These are phyloP conservation scores for Mycteria americana DNA, from an alignment of 2,797 vertebrate genomes.

Conservation along the genomic window DNA sequence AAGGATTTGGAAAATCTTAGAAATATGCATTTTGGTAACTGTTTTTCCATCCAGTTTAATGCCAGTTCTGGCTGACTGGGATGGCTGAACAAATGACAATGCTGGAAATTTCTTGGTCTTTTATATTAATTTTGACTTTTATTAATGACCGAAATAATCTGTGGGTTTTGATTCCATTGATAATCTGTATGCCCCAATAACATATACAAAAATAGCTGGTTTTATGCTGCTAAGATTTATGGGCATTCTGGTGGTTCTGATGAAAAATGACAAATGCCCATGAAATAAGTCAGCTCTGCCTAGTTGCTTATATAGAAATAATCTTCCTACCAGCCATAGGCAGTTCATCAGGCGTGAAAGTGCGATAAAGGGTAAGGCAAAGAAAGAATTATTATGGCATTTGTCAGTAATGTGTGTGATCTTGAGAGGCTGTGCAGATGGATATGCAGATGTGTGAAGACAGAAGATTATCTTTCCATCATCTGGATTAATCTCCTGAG, in stretches of 20 bases:
- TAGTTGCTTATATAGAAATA: background rate
- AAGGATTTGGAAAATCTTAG: background rate
- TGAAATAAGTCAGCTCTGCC: constrained; percentile 9
- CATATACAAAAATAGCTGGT: background rate
- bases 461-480: constrained; percentile 70
- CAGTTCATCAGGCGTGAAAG: constrained; percentile 53
- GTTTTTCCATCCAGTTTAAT: background rate
- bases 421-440: constrained; percentile 76
- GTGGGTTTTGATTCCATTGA: background rate
- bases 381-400: constrained; percentile 63
- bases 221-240: background rate
- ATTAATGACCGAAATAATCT: background rate
- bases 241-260: background rate
- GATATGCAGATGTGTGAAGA: constrained; percentile 80
- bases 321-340: background rate
- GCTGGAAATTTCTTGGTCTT: background rate
- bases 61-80: background rate
- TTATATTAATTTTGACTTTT: background rate
- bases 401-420: constrained; percentile 78
- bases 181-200: background rate
- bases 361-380: constrained; percentile 21
- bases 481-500: constrained; percentile 61
- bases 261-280: constrained; percentile 13
- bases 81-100: background rate
- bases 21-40: background rate